Percentiles rank a stretch among this genome's conserved stretches.
These are phyloP conservation scores for Odobenus rosmarus DNA, from an alignment of 2,113 vertebrate genomes.

Conservation along the genomic window DNA sequence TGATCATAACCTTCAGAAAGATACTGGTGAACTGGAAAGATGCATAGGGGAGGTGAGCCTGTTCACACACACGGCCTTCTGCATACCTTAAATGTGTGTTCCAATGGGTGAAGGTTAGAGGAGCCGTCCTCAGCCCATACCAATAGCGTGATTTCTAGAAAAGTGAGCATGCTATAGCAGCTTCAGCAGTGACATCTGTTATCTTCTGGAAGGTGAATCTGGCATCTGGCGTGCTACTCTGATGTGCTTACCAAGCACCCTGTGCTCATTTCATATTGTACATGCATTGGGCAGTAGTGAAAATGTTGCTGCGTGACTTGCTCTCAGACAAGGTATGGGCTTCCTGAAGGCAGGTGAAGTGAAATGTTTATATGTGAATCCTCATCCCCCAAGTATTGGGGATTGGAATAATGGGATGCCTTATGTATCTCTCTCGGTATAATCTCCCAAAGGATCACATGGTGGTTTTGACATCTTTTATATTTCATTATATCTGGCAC, in stretches of 20 bases:
- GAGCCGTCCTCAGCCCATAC: background rate
- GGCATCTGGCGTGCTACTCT: fast-evolving
- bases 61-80: background rate
- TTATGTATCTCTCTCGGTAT: background rate
- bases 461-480: background rate
- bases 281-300: no score
- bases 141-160: background rate
- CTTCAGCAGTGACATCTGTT: background rate
- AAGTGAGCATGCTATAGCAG: background rate
- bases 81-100: fast-evolving
- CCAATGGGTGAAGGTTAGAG: background rate
- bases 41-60: fast-evolving
- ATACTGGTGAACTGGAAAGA: background rate
- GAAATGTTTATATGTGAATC: background rate
- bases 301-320: background rate
- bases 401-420: background rate
- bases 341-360: background rate
- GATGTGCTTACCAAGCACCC: background rate
- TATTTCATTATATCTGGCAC: background rate
- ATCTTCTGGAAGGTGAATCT: background rate
- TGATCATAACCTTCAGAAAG: background rate
- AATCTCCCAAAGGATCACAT: background rate
- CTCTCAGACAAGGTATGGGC: background rate
- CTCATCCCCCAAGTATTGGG: background rate
- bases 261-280: background rate